These are phyloP conservation scores for Anableps anableps DNA, from an alignment of 2,797 vertebrate genomes.

Conservation along the genomic window DNA sequence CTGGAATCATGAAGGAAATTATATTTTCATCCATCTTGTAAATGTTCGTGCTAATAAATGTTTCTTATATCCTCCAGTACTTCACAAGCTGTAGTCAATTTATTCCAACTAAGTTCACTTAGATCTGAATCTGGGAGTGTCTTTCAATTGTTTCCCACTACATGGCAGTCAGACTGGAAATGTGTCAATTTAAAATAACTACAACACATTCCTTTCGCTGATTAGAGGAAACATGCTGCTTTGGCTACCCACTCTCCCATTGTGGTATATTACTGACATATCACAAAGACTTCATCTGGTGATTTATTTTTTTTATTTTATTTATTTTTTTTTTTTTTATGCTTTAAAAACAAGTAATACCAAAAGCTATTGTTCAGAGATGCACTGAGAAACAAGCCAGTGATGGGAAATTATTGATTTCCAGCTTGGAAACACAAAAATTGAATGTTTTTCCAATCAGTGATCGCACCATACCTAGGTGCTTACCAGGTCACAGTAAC, in stretches of 20 bases:
- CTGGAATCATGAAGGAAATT: neutral
- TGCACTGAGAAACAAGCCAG: neutral
- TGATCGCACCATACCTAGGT: neutral
- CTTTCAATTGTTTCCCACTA: neutral
- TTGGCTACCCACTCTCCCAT: conserved; percentile 11
- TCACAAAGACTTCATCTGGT: neutral
- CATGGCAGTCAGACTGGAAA: conserved; percentile 7
- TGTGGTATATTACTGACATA: neutral
- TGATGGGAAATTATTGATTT: neutral
- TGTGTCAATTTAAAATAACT: conserved; percentile 13
- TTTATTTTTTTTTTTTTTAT: neutral
- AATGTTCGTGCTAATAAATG: neutral
- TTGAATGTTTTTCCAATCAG: neutral
- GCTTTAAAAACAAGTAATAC: neutral
- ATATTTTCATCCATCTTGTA: neutral
- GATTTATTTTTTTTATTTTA: neutral
- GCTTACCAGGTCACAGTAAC: neutral
- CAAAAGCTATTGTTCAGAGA: neutral
- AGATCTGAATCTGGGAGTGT: conserved; percentile 5
- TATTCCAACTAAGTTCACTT: conserved; percentile 11
- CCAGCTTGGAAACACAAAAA: neutral
- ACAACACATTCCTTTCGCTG: conserved; percentile 3
- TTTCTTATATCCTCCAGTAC: neutral
- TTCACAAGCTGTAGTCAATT: conserved; percentile 10
- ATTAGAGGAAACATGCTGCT: conserved; percentile 17